These are phyloP conservation scores for Neolamprologus caudopunctatus DNA, from an alignment of 2,113 vertebrate genomes.

Conservation along the genomic window DNA sequence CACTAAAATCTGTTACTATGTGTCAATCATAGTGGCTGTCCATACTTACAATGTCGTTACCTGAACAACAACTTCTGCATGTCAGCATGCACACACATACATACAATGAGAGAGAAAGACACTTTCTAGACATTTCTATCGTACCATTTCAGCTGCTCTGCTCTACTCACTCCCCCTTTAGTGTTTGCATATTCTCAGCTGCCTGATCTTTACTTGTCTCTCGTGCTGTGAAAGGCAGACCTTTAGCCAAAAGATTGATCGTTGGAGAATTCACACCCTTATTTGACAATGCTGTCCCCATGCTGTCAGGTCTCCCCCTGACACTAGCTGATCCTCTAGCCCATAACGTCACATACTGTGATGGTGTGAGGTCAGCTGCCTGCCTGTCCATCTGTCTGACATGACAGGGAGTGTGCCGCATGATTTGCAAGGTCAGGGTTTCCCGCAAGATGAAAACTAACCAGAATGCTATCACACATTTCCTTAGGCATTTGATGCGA, in stretches of 20 bases:
- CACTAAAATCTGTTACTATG: background rate
- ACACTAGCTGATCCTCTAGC: background rate
- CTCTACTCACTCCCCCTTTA: background rate
- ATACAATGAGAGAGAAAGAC: background rate
- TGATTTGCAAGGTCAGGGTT: slow-evolving; percentile 26
- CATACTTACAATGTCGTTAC: slow-evolving; percentile 41
- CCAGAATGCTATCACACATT: background rate
- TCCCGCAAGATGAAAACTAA: background rate
- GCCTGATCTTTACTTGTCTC: background rate
- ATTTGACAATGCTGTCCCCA: background rate
- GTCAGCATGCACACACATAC: background rate
- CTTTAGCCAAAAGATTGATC: background rate
- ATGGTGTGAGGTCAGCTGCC: slow-evolving; percentile 29
- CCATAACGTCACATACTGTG: slow-evolving; percentile 6
- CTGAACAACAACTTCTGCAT: background rate
- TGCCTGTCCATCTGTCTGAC: slow-evolving; percentile 41
- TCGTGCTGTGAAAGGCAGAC: background rate
- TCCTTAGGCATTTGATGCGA: background rate
- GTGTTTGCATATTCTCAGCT: background rate
- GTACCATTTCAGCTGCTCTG: slow-evolving; percentile 6
- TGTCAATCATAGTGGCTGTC: slow-evolving; percentile 21
- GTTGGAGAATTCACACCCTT: background rate
- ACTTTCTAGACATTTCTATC: slow-evolving; percentile 35
- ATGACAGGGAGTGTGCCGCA: background rate
- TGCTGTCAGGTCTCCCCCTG: background rate